A percentile compares a stretch with the other conserved stretches of the same genome.
Evolutionary conservation across 2,888 invertebrate species (phyloP).

Genomic region (Lacanobia wlatinum): DNA sequence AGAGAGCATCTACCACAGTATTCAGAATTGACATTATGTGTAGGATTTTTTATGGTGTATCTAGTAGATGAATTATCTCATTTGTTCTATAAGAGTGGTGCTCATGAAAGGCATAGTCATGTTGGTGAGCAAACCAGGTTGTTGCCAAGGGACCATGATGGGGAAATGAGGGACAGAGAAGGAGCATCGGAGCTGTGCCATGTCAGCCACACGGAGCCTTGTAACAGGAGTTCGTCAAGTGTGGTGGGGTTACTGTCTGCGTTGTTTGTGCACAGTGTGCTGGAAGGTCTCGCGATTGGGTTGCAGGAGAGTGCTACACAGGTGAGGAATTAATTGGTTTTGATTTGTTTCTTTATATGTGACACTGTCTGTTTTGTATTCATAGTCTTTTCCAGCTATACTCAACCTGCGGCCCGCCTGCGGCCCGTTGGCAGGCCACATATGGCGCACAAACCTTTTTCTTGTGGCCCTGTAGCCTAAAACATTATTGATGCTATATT

Average conservation of each 20-base stretch:
- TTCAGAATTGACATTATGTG: conserved; percentile 92
- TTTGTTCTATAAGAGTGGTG: conserved; percentile 86
- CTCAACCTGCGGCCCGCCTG: too few species aligned
- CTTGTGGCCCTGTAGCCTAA: too few species aligned
- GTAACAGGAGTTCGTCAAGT: conserved; percentile 91
- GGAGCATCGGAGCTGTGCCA: conserved; percentile 91
- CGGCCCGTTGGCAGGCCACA: too few species aligned
- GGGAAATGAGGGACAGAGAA: conserved; percentile 78
- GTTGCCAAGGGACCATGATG: conserved; percentile 72
- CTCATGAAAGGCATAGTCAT: conserved; percentile 68
- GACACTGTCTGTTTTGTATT: too few species aligned
- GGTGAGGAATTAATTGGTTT: conserved; percentile 79
- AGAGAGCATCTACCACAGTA: conserved; percentile 90
- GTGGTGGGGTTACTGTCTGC: conserved; percentile 93
- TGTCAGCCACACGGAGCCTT: conserved; percentile 92
- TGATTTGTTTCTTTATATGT: neutral
- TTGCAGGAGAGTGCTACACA: conserved; percentile 92
- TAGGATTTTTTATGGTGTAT: conserved; percentile 94
- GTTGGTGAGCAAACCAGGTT: conserved; percentile 78
- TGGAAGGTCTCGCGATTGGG: conserved; percentile 96
- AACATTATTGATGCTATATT: too few species aligned
- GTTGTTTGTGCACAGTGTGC: conserved; percentile 94
- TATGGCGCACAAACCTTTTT: too few species aligned
- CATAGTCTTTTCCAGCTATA: too few species aligned
- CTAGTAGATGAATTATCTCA: conserved; percentile 94